These are phyloP conservation scores for Scyliorhinus canicula DNA, from an alignment of 2,797 vertebrate species.

Conservation along the genomic window DNA sequence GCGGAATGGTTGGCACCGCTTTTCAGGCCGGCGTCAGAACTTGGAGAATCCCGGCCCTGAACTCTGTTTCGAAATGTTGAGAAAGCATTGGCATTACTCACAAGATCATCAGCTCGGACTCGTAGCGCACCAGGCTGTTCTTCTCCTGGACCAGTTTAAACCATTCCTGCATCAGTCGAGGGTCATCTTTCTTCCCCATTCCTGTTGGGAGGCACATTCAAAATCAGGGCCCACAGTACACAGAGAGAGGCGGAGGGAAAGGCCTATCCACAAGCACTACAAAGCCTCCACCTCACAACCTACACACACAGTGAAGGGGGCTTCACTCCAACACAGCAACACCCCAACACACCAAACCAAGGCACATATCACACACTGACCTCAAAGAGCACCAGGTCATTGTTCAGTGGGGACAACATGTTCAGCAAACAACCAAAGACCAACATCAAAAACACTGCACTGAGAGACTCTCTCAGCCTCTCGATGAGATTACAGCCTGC, in stretches of 20 bases:
- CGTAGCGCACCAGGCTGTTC: constrained; percentile 94
- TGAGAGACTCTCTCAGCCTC: not conserved
- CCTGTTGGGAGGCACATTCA: constrained; percentile 58
- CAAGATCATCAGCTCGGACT: constrained; percentile 99
- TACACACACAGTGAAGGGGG: not conserved
- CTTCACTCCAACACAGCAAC: not conserved
- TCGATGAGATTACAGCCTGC: not conserved
- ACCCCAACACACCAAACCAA: not conserved
- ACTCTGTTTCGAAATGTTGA: no score
- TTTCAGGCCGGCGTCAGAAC: no score
- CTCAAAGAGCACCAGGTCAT: not conserved
- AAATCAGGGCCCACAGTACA: not conserved
- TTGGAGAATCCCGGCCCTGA: no score
- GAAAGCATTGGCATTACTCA: constrained; percentile 60
- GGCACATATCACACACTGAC: not conserved
- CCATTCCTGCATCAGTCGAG: constrained; percentile 98
- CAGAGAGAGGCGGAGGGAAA: not conserved
- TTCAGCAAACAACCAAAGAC: not conserved
- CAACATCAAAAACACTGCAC: not conserved
- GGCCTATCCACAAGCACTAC: not conserved
- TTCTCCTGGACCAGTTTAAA: constrained; percentile 98
- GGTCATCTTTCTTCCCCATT: constrained; percentile 99
- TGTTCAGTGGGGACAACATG: not conserved
- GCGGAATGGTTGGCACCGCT: no score
- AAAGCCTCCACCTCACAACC: not conserved